phyloP scores from a whole-genome alignment of 2,797 vertebrate genomes.

The Tympanoctomys barrerae region DNA sequence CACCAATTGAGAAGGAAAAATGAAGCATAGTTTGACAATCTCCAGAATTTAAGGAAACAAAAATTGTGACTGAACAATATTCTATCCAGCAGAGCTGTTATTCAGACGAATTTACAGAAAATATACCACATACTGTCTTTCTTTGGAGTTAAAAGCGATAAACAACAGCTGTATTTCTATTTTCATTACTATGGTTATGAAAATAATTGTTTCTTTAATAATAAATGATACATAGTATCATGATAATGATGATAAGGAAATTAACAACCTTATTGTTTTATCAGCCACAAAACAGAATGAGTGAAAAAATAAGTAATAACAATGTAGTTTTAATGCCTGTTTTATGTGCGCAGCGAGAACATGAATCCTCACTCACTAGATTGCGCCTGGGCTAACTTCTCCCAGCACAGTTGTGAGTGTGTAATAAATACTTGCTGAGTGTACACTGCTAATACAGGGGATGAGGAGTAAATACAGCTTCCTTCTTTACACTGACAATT shows the following conservation, averaged over 20 bases:
- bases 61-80: conserved; percentile 3
- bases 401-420: background rate
- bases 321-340: background rate
- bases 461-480: background rate
- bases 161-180: background rate
- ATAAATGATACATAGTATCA: background rate
- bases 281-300: background rate
- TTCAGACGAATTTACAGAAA: conserved; percentile 41
- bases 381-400: background rate
- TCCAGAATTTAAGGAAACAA: background rate
- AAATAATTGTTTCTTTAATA: background rate
- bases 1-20: conserved; percentile 14
- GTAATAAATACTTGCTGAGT: background rate
- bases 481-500: background rate
- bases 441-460: background rate
- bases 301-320: background rate
- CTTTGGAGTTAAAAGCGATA: background rate
- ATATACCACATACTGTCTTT: background rate
- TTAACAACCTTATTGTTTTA: background rate
- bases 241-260: background rate
- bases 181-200: background rate
- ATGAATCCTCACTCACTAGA: background rate
- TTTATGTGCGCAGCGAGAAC: background rate
- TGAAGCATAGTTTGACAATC: background rate
- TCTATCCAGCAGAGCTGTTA: background rate